A percentile compares a stretch with the other conserved stretches of the same genome.
phyloP scores from a whole-genome alignment of 1,140 invertebrate species.

The Calephelis nemesis region DNA sequence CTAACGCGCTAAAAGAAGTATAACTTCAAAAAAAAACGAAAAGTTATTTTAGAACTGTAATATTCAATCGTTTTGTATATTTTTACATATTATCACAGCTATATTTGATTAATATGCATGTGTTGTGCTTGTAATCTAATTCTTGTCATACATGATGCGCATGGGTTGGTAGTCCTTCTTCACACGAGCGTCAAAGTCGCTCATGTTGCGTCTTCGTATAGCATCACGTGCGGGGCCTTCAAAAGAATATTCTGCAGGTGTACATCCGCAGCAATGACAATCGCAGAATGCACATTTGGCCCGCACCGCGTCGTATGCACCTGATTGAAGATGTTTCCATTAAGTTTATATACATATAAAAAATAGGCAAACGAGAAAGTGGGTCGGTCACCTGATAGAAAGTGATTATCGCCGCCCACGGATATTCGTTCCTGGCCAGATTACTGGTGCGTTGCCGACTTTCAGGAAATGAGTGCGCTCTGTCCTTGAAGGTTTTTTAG shows the following conservation, averaged over 20 bases:
- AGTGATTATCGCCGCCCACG: too few species aligned
- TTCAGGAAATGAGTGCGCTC: too few species aligned
- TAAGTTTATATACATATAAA: background rate
- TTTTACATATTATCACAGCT: too few species aligned
- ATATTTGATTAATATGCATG: too few species aligned
- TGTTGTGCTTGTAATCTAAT: background rate
- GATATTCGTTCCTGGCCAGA: too few species aligned
- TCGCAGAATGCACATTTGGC: constrained; percentile 41
- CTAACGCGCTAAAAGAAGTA: too few species aligned
- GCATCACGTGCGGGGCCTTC: constrained; percentile 34
- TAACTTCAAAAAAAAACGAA: too few species aligned
- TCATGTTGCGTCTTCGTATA: constrained; percentile 37
- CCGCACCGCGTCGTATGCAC: constrained; percentile 36
- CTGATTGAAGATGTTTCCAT: constrained; percentile 18
- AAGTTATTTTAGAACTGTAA: too few species aligned
- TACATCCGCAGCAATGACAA: constrained; percentile 43
- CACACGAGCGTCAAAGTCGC: constrained; percentile 43
- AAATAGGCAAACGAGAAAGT: background rate
- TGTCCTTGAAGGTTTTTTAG: too few species aligned
- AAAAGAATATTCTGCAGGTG: constrained; percentile 30
- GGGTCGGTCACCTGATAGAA: too few species aligned
- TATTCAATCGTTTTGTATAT: too few species aligned
- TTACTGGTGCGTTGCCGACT: too few species aligned
- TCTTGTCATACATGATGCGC: constrained; percentile 44
- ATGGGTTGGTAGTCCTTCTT: constrained; percentile 33